A percentile compares a stretch with the other conserved stretches of the same genome.
These are phyloP conservation scores for Caenorhabditis wallacei DNA, from an alignment of 2,888 invertebrate genomes.

Conservation along the genomic window DNA sequence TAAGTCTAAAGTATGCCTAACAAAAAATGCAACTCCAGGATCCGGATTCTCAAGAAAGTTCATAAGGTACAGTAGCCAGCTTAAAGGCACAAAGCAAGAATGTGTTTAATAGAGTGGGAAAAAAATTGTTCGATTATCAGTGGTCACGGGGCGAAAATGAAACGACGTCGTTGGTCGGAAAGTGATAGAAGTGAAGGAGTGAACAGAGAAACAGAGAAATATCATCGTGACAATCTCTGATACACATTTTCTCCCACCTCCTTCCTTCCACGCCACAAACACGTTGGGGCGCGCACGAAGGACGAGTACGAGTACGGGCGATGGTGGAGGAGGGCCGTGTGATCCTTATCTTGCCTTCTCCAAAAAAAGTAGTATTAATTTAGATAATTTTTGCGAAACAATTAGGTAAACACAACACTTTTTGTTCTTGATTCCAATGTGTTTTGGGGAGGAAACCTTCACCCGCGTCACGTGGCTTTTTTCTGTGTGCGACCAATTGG, in stretches of 20 bases:
- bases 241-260: conserved; percentile 8
- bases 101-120: conserved; percentile 1
- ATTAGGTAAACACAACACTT: background rate
- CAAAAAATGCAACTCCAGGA: too few relatives aligned
- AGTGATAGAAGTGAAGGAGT: conserved; percentile 4
- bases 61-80: background rate
- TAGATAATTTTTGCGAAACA: background rate
- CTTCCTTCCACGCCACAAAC: conserved; percentile 23
- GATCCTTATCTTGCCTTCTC: background rate
- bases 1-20: too few relatives aligned
- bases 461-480: conserved; percentile 28
- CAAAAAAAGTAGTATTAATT: background rate
- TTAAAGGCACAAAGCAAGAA: background rate
- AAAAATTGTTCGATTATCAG: conserved; percentile 36
- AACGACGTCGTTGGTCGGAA: background rate
- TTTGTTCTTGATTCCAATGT: conserved; percentile 11
- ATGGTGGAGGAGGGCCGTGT: background rate
- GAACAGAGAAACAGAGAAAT: conserved; percentile 15
- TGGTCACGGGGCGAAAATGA: conserved; percentile 26
- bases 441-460: conserved; percentile 4
- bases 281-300: conserved; percentile 29
- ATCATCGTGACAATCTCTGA: conserved; percentile 48
- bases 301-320: background rate
- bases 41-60: too few relatives aligned
- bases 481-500: conserved; percentile 1